A percentile compares a stretch with the other conserved stretches of the same genome.
phyloP scores from a whole-genome alignment of 2,888 invertebrate species.

The Clistopyga incitator region DNA sequence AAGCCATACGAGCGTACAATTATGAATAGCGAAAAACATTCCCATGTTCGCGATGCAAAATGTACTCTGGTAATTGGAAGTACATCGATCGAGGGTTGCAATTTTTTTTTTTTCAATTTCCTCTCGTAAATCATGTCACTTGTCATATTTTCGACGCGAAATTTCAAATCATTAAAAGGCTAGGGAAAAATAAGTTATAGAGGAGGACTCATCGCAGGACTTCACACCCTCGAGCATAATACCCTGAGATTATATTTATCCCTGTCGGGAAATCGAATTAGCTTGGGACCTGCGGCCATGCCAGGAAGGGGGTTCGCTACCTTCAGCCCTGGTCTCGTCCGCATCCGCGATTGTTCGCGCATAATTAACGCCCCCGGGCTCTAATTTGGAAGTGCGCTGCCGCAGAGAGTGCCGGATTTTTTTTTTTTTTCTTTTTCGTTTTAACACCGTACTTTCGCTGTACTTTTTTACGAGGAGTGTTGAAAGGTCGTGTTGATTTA shows the following conservation, averaged over 20 bases:
- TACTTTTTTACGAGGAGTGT: slow-evolving; percentile 22
- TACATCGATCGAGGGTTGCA: neutral
- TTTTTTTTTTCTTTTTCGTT: slow-evolving; percentile 34
- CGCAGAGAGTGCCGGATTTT: slow-evolving; percentile 10
- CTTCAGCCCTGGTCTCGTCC: slow-evolving; percentile 19
- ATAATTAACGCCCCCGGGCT: slow-evolving; percentile 63
- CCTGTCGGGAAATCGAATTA: slow-evolving; percentile 63
- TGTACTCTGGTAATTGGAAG: neutral
- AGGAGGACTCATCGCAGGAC: slow-evolving; percentile 33
- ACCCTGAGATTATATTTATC: slow-evolving; percentile 63
- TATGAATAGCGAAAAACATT: too few species aligned
- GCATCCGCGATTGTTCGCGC: slow-evolving; percentile 62
- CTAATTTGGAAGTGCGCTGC: slow-evolving; percentile 46
- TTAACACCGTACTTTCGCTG: slow-evolving; percentile 19
- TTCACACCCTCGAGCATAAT: slow-evolving; percentile 40
- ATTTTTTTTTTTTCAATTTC: neutral
- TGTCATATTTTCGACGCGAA: slow-evolving; percentile 10
- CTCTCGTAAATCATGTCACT: neutral
- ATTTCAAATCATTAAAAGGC: slow-evolving; percentile 15
- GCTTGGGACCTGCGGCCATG: slow-evolving; percentile 47
- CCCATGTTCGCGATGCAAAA: neutral
- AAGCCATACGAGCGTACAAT: too few species aligned
- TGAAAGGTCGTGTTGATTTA: slow-evolving; percentile 27
- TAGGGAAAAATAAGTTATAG: slow-evolving; percentile 20
- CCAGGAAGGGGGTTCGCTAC: slow-evolving; percentile 10